Evolutionary conservation across 2,113 vertebrate genomes (phyloP), one percentile per base, ranked within the genome.

Genomic region (Triplophysa tibetana): DNA sequence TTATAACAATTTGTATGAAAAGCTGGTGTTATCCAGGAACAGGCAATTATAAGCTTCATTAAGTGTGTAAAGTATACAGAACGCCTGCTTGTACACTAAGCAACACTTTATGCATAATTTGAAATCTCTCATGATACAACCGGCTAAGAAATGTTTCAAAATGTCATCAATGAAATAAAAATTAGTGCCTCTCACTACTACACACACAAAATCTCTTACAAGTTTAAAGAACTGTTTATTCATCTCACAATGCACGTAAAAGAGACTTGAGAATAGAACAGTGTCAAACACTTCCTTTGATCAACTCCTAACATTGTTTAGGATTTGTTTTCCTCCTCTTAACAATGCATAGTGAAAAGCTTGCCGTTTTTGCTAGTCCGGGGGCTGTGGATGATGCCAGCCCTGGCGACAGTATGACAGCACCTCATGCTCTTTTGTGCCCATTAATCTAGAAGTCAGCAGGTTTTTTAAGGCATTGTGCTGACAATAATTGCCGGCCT

Each of bases 401-500:
- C 86, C 85, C 86, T 89, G 79, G 85, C 81, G 85, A 89, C 79
- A 90, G 81, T 90, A 89, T 86, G 90, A 89, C 89, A 86, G 88
- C 83, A 83, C 89, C 85, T 88, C 78, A 24, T 81, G 92, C 79
- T 88, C 87, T 91, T 94, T 93, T 93, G 90, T 92, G 90, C 92
- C 82, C 86, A 91, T 93, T 93, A 93, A 93, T 94, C 95, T 95
- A 92, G 88, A 95, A 93, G 95, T 96, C 95, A 97, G 95, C 96
- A 96, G 94, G 93, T 96, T 96, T 92, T 94, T 95, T 94, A 95
- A 96, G 94, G 95, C 94, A 95, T 95, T 96, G 94, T 95, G 95
- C 95, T 96, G 95, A 97, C 95, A 95, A 94, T 94, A 95, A 96
- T 93, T 92, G 92, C 91, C 91, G 91, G 92, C 92, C 92, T 91